Conservation (phyloP, 2,113 vertebrate genomes). For the Genyomyrus donnyi region DNA sequence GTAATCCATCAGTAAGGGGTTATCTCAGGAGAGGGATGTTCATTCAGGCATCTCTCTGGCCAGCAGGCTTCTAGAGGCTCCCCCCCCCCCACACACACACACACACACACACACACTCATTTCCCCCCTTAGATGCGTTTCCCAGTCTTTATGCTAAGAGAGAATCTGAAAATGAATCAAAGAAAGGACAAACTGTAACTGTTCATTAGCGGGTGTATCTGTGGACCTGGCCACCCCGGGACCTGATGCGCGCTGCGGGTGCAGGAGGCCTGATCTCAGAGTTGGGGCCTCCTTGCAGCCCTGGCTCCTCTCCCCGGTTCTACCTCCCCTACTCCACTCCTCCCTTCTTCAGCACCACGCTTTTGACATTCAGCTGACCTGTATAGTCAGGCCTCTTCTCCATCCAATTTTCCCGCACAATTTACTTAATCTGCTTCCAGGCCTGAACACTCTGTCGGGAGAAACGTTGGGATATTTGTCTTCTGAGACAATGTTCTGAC, state of each 20-base stretch:
- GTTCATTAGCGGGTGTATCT: background rate
- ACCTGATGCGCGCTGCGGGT: background rate
- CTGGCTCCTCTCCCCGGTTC: background rate
- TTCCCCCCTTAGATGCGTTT: background rate
- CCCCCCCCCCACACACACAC: too few relatives aligned
- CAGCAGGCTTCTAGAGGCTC: background rate
- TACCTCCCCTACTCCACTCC: background rate
- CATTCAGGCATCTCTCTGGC: conserved; percentile 33
- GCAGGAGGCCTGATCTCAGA: background rate
- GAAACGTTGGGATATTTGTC: background rate
- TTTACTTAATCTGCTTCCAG: conserved; percentile 10
- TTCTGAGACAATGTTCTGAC: background rate
- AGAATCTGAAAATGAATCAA: background rate
- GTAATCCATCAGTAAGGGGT: conserved; percentile 39
- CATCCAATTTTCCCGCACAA: conserved; percentile 13
- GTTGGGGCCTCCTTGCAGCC: background rate
- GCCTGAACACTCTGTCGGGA: background rate
- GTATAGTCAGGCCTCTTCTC: background rate
- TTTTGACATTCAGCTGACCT: conserved; percentile 10
- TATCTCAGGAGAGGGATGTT: conserved; percentile 43
- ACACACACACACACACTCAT: background rate
- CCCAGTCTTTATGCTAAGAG: background rate
- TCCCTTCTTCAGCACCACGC: background rate
- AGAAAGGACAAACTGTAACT: background rate
- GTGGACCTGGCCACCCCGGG: background rate